Percentiles rank a stretch among this genome's conserved stretches.
phyloP scores from a whole-genome alignment of 35 echinoderm and acorn worm species.

The Acanthaster planci region DNA sequence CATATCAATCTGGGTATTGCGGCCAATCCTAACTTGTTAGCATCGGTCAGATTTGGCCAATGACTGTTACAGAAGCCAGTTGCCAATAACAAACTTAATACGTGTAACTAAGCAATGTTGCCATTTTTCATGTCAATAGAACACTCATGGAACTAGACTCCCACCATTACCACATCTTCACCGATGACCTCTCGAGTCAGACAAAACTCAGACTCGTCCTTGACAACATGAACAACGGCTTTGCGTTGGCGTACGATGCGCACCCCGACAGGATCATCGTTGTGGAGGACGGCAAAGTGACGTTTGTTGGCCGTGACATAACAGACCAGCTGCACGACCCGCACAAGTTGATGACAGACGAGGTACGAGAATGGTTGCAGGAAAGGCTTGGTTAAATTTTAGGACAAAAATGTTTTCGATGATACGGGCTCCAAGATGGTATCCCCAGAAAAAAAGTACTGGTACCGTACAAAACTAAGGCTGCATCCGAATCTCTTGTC shows the following conservation, averaged over 20 bases:
- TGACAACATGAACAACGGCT: conserved; percentile 52
- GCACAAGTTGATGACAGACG: conserved; percentile 35
- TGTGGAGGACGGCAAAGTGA: conserved; percentile 15
- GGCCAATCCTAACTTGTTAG: neutral
- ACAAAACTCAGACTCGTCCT: conserved; percentile 38
- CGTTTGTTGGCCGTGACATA: conserved; percentile 2
- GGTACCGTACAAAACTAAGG: no score
- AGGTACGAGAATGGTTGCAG: conserved; percentile 29
- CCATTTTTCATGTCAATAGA: neutral
- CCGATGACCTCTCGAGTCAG: conserved; percentile 7
- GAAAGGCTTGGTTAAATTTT: neutral
- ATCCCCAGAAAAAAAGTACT: no score
- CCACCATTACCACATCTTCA: conserved; percentile 39
- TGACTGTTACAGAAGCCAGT: neutral
- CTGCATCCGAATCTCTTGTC: no score
- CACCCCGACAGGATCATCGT: conserved; percentile 42
- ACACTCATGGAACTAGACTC: conserved; percentile 27
- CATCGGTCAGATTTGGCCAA: neutral
- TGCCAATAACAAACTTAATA: no score
- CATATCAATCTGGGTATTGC: no score
- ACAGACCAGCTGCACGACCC: neutral
- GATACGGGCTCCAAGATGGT: no score
- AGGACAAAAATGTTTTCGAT: no score
- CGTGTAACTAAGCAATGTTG: neutral
- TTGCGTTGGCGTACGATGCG: conserved; percentile 26